Evolutionary conservation across 1,140 invertebrate genomes (phyloP), one percentile per base, ranked within the genome.

Genomic region (Glossosoma conforme): DNA sequence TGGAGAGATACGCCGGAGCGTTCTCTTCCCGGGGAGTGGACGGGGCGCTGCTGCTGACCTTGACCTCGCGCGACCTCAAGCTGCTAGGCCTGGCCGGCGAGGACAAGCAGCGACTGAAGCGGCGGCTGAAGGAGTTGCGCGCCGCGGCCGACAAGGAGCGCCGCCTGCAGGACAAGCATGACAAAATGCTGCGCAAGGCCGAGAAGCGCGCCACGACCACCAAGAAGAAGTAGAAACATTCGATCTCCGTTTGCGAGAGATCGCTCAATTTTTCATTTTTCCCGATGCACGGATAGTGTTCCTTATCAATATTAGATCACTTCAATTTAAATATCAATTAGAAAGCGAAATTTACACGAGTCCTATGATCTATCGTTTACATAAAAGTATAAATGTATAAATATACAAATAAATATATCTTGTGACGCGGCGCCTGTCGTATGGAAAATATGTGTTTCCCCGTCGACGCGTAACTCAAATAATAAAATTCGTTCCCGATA

Each of bases 61-160:
- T 97, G 19, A 91, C 93, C 61, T 90, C 90, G 1, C 81, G 87
- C 14, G 90, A 92, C 68, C 79, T 97, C 25, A 97, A 97, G 77
- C 79, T 82, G 48, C 75, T 93, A 25, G 90, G 90, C 18, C 81
- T 94, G 21, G 76, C 74, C 36, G 80, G 82, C 4, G 87, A 91
- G 35, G 89, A 93, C 65, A 90, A 92, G 56, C 79, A 80, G 47
- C 77, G 85, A 48, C 74, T 95, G 54, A 95, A 95, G 68, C 82
- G 91, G 35, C 91, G 91, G 63, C 78, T 95, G 33, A 94, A 94
- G 72, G 91, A 94, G 62, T 75, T 94, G 25, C 83, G 85, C 60
- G 69, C 79, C 14, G 82, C 83, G 47, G 83, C 83, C 42, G 91
- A 93, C 53, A 89, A 89, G 58, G 87, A 91, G 64, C 78, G 83